Conservation (phyloP, 2,888 invertebrate genomes). For the Pachydiplax longipennis region DNA sequence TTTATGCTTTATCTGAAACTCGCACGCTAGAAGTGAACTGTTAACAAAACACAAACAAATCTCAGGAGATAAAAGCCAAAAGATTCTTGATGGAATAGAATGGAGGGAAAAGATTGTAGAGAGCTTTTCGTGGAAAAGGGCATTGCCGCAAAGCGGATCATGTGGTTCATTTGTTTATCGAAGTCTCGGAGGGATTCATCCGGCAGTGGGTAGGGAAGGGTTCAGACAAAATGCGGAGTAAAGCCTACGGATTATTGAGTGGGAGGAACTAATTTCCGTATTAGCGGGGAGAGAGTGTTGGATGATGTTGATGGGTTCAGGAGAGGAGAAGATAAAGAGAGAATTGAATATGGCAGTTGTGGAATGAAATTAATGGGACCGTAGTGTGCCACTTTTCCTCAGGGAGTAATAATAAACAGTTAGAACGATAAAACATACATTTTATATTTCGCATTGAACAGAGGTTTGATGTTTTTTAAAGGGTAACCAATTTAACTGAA, state of each 20-base stretch:
- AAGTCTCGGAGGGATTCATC: not conserved
- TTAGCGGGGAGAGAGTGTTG: not conserved
- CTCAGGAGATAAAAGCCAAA: not conserved
- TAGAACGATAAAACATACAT: no score
- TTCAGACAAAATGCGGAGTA: not conserved
- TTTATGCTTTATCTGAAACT: not conserved
- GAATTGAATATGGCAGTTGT: not conserved
- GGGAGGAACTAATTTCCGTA: slow-evolving; percentile 32
- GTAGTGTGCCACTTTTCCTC: not conserved
- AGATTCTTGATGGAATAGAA: not conserved
- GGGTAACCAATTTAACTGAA: no score
- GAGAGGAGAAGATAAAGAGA: not conserved
- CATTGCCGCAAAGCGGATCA: slow-evolving; percentile 29
- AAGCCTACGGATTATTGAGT: not conserved
- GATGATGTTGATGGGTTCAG: not conserved
- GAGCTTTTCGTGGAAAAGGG: not conserved
- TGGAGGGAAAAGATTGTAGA: not conserved
- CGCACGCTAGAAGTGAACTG: not conserved
- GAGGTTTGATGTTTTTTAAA: no score
- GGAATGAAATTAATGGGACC: not conserved
- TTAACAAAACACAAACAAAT: not conserved
- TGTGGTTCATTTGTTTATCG: slow-evolving; percentile 38
- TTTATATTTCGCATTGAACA: no score
- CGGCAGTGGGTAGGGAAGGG: not conserved
- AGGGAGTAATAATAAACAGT: not conserved